Conservation (phyloP, 2,797 vertebrate genomes). For the Onychomys leucogaster region DNA sequence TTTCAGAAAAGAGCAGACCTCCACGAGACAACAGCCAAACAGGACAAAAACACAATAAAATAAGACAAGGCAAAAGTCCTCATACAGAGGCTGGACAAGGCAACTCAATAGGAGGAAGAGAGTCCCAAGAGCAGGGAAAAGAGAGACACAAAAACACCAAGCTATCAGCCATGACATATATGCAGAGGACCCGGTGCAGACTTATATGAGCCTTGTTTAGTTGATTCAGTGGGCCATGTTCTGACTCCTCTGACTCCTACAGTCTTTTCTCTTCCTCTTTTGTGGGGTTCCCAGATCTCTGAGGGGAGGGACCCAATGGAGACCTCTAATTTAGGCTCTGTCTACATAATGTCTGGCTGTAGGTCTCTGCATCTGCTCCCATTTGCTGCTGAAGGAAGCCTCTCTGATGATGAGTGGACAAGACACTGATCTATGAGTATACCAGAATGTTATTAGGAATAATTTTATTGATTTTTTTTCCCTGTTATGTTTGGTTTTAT, state of each 20-base stretch:
- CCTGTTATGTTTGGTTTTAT: background rate
- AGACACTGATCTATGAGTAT: background rate
- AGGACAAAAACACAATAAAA: background rate
- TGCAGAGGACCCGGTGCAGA: background rate
- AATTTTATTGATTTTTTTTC: background rate
- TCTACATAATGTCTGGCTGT: background rate
- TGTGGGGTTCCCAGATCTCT: background rate
- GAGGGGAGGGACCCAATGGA: background rate
- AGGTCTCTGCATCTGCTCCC: background rate
- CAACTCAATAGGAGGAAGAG: background rate
- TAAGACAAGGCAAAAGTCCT: background rate
- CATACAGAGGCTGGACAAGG: background rate
- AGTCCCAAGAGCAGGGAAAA: background rate
- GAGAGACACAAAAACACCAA: background rate
- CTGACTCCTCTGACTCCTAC: background rate
- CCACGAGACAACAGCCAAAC: background rate
- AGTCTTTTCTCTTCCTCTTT: background rate
- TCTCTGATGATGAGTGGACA: background rate
- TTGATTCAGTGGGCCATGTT: background rate
- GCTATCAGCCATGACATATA: background rate
- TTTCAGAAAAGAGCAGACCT: background rate
- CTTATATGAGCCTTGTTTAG: too few relatives aligned
- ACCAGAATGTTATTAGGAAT: background rate
- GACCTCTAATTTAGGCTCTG: background rate
- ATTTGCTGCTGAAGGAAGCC: background rate